Base-by-base conservation (phyloP, 2,113 vertebrate genomes). In the Petrocephalus zakoni region DNA sequence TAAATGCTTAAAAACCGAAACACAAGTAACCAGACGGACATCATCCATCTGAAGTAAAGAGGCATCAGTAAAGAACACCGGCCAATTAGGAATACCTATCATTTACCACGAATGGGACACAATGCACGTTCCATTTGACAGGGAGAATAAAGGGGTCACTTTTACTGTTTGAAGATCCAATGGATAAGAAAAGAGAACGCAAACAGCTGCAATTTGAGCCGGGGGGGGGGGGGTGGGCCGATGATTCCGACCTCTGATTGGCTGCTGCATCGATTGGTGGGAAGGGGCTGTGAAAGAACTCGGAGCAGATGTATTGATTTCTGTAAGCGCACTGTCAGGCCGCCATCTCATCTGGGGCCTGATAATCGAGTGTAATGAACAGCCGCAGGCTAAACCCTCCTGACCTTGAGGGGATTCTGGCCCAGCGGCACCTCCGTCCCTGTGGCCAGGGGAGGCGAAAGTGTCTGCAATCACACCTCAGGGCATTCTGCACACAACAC, bases 311-410 rank as follows among this genome's bases (percentile, higher is more conserved):
- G 29, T 96, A 97, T 97, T 95, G 97, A 98, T 97, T 97, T 95
- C 37, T 95, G 94, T 90, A 93, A 94, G 86, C 56, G 93, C 96
- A 94, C 96, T 96, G 96, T 97, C 96, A 46, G 86, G 9, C 55
- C 4, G 9, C 6, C 55, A 87, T 87, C 86, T 87, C 86, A 58
- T 87, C 42, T 61, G 49, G 25, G 95, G 97, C 95, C 96, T 96
- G 95, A 96, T 97, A 96, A 97, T 96, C 95, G 96, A 93, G 94
- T 96, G 93, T 97, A 97, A 98, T 96, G 96, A 97, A 96, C 96
- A 95, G 94, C 95, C 94, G 93, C 90, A 92, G 95, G 94, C 37
- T 94, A 94, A 95, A 94, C 94, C 94, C 93, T 93, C 92, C 93
- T 95, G 96, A 97, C 97, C 97, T 97, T 97, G 96, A 96, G 96